Conservation (phyloP, 92 coral and sea anemone species). For the Scolanthus callimorphus region DNA sequence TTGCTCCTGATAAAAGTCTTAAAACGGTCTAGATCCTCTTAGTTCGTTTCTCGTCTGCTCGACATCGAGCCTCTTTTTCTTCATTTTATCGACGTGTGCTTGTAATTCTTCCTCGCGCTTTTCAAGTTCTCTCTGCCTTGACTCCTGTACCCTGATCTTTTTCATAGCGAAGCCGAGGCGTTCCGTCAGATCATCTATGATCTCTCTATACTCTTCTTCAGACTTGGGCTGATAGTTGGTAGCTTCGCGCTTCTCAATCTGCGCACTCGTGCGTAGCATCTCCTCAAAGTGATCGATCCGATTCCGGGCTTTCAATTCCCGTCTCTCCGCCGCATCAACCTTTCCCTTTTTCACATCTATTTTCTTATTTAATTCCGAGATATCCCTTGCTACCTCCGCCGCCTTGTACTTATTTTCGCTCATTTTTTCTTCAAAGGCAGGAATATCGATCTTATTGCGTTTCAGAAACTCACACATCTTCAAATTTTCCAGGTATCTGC, state of each 20-base stretch:
- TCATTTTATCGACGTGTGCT: constrained; percentile 19
- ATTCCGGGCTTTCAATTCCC: constrained; percentile 23
- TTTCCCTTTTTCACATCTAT: constrained; percentile 27
- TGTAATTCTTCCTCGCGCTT: constrained; percentile 35
- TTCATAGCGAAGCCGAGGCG: constrained; percentile 15
- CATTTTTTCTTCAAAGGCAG: constrained; percentile 27
- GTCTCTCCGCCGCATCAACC: constrained; percentile 29
- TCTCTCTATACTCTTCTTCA: constrained; percentile 34
- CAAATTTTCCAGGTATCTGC: constrained; percentile 43
- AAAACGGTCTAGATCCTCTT: constrained; percentile 32
- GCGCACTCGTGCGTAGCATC: constrained; percentile 36
- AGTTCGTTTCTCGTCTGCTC: constrained; percentile 45
- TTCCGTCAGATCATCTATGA: constrained; percentile 9
- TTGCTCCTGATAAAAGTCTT: too few species aligned
- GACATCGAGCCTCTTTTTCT: constrained; percentile 28
- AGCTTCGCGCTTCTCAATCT: constrained; percentile 8
- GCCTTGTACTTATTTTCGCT: constrained; percentile 12
- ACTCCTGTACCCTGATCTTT: constrained; percentile 24
- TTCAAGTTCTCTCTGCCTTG: constrained; percentile 33
- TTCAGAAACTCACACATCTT: constrained; percentile 39
- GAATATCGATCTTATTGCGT: constrained; percentile 42
- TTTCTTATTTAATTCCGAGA: constrained; percentile 32
- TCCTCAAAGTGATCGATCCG: constrained; percentile 32
- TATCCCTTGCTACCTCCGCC: constrained; percentile 9
- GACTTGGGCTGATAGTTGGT: constrained; percentile 38